Conservation (phyloP, 2,113 vertebrate genomes). For the Bufo bufo region DNA sequence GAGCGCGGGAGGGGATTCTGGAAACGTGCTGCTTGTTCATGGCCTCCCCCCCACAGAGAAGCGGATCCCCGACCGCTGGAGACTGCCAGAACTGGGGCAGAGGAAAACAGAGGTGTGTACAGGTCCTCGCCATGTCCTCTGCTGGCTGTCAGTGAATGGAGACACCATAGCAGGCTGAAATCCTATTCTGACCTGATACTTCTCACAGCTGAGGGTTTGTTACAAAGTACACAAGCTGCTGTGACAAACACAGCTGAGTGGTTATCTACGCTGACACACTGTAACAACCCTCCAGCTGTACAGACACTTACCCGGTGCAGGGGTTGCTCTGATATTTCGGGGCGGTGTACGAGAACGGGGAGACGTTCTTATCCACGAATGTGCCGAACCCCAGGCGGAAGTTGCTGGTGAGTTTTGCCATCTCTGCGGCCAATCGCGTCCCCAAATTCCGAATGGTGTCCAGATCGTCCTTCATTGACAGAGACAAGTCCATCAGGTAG, state of each 20-base stretch:
- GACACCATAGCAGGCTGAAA: not conserved
- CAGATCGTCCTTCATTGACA: constrained; percentile 98
- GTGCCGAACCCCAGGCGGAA: constrained; percentile 95
- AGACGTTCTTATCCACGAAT: constrained; percentile 96
- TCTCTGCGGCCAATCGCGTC: constrained; percentile 91
- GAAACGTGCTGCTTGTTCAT: not conserved
- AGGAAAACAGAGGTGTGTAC: not conserved
- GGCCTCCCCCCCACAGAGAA: not conserved
- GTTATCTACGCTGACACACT: no score
- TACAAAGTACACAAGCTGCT: no score
- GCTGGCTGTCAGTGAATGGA: not conserved
- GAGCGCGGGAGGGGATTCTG: not conserved
- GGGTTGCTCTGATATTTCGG: constrained; percentile 93
- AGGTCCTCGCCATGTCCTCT: no score
- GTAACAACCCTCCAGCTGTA: no score
- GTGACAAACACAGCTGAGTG: no score
- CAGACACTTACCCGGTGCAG: constrained; percentile 85
- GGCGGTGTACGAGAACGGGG: constrained; percentile 94
- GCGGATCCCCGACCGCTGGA: no score
- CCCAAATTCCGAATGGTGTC: constrained; percentile 91
- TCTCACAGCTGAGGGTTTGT: no score
- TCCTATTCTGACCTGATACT: no score
- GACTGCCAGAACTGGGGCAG: not conserved
- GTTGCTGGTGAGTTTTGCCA: constrained; percentile 96
- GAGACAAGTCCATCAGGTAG: constrained; percentile 98